Evolutionary conservation across 2,888 invertebrate genomes (phyloP), one percentile per base, ranked within the genome.

Genomic region (Gandaritis pyraliata): DNA sequence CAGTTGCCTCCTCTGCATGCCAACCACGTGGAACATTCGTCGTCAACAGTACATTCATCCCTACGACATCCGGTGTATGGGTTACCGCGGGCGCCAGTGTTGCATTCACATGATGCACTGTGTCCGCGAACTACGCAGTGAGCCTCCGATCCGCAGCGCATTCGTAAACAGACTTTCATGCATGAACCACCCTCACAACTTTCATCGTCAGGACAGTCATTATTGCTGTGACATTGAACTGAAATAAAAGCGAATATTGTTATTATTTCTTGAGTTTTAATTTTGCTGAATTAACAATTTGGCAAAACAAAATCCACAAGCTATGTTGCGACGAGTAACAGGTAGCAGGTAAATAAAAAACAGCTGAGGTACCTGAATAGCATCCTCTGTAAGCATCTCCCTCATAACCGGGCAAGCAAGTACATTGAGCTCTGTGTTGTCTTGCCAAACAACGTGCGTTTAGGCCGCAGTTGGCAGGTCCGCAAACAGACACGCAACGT

Each of bases 201-300:
- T 85, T 97, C 95, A 47, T 94, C 95, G 53, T 96, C 93, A 5
- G 96, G 95, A 81, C 98, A 98, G 70, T 97, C 97, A 55, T 95
- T 95, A 80, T 98, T 96, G 50, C 95, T 95, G 72, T 96, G 95
- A 77, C 98, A 98, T 73, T 98, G 97, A 72, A 97, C 95, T 95
- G 83, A 50, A 92, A 89, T 65, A 66, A 65, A 65, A 54, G 7
- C 11, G 6, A 45, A 18, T 11, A 45, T 2, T 16, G 1, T 39
- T n/a, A n/a, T 45, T 45, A 45, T 1, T 16, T 45, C 18, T 45
- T 33, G 8, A 23, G 23, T 5, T 3, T 23, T 5, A 23, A 23
- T 6, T 23, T 23, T 23, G n/a, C n/a, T 23, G 23, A 23, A 23
- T n/a, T n/a, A 23, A 23, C 23, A 23, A 23, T 23, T 23, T 23